A percentile compares a stretch with the other conserved stretches of the same genome.
These are phyloP conservation scores for Tadarida brasiliensis DNA, from an alignment of 2,797 vertebrate genomes.

Conservation along the genomic window DNA sequence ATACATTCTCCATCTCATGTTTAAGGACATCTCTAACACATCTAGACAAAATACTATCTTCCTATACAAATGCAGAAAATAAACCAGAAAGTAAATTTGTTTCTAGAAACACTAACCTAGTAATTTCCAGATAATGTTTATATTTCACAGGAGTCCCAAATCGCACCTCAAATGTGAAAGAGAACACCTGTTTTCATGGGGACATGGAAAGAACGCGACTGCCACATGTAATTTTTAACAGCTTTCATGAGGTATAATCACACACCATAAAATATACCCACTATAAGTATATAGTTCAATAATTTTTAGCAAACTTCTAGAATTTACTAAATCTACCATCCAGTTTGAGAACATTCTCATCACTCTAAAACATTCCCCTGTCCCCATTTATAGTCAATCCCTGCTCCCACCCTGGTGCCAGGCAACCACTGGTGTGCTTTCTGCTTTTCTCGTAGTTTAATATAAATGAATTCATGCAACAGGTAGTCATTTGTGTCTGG, in stretches of 20 bases:
- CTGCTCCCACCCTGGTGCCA: not conserved
- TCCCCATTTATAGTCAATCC: not conserved
- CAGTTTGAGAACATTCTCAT: not conserved
- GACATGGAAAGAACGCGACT: not conserved
- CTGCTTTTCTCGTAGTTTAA: conserved; percentile 31
- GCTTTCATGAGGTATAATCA: not conserved
- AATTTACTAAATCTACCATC: not conserved
- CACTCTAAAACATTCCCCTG: not conserved
- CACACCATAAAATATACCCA: not conserved
- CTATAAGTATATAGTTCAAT: not conserved
- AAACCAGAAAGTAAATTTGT: conserved; percentile 46
- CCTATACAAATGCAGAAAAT: not conserved
- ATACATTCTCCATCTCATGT: not conserved
- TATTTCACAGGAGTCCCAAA: conserved; percentile 33
- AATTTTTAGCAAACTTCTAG: not conserved
- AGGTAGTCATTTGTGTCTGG: not conserved
- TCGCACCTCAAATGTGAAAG: not conserved
- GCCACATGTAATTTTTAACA: not conserved
- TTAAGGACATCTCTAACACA: not conserved
- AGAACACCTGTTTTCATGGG: not conserved
- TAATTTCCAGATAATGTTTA: conserved; percentile 51
- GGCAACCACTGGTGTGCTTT: not conserved
- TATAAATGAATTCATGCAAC: not conserved
- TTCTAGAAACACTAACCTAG: not conserved
- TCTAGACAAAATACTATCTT: conserved; percentile 15